Evolutionary conservation across 2,797 vertebrate species (phyloP).

Genomic region (Aldrovandia affinis): DNA sequence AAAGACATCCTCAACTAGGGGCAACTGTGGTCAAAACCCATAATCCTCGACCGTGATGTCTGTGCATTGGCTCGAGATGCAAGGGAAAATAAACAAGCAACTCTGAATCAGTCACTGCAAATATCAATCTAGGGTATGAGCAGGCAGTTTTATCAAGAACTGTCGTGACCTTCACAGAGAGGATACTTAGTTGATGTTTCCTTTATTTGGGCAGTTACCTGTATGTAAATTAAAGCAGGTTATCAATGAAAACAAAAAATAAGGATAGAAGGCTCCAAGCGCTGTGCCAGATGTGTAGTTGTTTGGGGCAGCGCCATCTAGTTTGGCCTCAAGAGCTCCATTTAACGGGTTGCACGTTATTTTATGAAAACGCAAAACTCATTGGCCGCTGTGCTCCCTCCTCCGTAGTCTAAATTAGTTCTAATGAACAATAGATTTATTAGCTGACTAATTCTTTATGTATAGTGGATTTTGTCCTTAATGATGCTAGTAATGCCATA

Average conservation of each 20-base stretch:
- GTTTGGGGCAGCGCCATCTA: neutral
- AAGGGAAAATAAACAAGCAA: no score
- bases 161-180: no score
- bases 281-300: neutral
- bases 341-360: neutral
- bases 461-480: neutral
- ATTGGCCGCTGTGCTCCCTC: neutral
- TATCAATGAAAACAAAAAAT: neutral
- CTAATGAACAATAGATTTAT: neutral
- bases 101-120: no score
- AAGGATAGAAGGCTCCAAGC: neutral
- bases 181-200: no score
- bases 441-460: slow-evolving; percentile 14
- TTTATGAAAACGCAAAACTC: neutral
- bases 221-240: neutral
- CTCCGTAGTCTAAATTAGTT: neutral
- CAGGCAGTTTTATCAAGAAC: no score
- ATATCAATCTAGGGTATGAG: no score
- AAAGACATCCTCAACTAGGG: no score
- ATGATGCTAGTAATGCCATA: neutral
- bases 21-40: no score
- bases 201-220: neutral
- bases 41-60: no score
- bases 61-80: no score
- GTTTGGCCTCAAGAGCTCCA: neutral